Evolutionary conservation across 2,888 invertebrate genomes (phyloP), one percentile per base, ranked within the genome.

Genomic region (Fissipunctia ypsillon): DNA sequence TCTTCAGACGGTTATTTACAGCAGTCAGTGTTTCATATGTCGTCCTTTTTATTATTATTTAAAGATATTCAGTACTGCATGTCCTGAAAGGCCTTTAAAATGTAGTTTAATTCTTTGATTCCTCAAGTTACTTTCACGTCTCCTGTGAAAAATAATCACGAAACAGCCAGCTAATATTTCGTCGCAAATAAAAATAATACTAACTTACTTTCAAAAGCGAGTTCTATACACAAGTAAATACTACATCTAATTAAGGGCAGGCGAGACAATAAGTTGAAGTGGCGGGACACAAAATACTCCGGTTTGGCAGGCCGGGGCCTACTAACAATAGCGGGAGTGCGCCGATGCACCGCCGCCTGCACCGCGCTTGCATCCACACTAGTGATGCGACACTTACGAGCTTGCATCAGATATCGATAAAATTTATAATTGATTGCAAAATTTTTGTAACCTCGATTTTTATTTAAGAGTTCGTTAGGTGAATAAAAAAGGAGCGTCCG

Each of bases 361-460:
- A 91, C 89, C 89, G 83, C 73, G 80, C 85, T 87, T 90, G 90
- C 91, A 90, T 89, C 88, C 84, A 85, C 83, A 73, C 68, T 92
- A 93, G 94, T 90, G 94, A 89, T 84, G 94, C 48, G 84, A 76
- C 38, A 64, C 9, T 75, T 70, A 41, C 38, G 2, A 19, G 28
- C 28, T 57, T 56, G 7, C 19, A 31, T 19, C 1, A 43, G 31
- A 77, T 83, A 83, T 89, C 90, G 89, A 90, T 88, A 65, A 61
- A 67, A 66, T 10, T 2, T 31, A 41, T 50, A 28, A 72, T 43
- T 10, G 1, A 69, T 41, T 50, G 16, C 14, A 60, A 25, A 1
- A 31, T 6, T 59, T 43, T 50, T n/a, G 2, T 16, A 16, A 48
- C 16, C 22, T 35, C 2, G 1, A 10, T 48, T 25, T 70, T 22